Percentiles rank a stretch among this genome's conserved stretches.
Evolutionary conservation across 1,140 invertebrate genomes (phyloP).

Genomic region (Polypedilum vanderplanki): DNA sequence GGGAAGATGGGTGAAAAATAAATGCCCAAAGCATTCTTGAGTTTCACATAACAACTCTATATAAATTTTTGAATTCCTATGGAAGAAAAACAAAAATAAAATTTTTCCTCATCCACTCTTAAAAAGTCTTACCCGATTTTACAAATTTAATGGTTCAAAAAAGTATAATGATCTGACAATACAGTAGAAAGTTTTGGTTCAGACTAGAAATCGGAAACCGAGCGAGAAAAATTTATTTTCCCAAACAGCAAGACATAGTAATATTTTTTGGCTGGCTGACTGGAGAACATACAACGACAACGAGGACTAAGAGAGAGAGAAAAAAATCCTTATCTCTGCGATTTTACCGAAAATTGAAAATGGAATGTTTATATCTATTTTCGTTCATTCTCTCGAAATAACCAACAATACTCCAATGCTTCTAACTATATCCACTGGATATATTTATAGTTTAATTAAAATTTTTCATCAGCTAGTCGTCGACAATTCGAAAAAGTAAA

Average conservation of each 20-base stretch:
- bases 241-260: neutral
- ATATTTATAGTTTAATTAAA: conserved; percentile 29
- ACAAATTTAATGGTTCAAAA: neutral
- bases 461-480: conserved; percentile 3
- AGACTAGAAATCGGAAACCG: conserved; percentile 21
- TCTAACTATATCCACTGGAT: conserved; percentile 20
- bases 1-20: conserved; percentile 7
- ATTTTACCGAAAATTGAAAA: conserved; percentile 1
- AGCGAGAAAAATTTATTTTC: conserved; percentile 23
- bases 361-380: conserved; percentile 23
- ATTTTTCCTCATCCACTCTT: too few species aligned
- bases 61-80: conserved; percentile 26
- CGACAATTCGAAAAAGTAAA: neutral
- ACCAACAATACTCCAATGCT: too few species aligned
- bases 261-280: neutral
- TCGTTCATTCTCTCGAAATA: neutral
- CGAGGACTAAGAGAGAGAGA: too few species aligned
- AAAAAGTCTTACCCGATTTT: neutral
- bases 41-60: conserved; percentile 22
- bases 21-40: conserved; percentile 24
- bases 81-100: neutral
- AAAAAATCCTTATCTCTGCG: conserved; percentile 10
- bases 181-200: neutral
- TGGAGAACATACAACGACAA: neutral
- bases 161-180: too few species aligned